Conservation (phyloP, 2,888 invertebrate species). For the Heterodera filipjevi region DNA sequence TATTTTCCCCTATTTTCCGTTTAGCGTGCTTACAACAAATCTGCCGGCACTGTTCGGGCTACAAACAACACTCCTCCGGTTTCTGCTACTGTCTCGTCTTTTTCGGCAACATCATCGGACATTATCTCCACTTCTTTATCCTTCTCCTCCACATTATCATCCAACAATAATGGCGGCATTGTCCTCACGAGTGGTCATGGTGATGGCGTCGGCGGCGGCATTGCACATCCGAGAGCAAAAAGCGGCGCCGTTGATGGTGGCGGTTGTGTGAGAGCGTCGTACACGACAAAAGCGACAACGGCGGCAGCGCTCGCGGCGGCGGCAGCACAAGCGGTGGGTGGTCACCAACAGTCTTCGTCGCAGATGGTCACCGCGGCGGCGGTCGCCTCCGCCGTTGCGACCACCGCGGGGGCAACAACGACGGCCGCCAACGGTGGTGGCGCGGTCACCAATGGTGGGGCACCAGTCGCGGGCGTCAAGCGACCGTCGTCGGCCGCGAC, state of each 20-base stretch:
- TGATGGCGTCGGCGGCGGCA: too few species aligned
- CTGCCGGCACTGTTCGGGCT: not conserved
- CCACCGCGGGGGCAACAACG: not conserved
- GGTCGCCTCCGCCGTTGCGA: not conserved
- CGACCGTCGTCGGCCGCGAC: conserved; percentile 29
- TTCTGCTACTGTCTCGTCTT: not conserved
- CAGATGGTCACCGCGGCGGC: not conserved
- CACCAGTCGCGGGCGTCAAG: conserved; percentile 2
- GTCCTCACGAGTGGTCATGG: too few species aligned
- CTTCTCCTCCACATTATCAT: not conserved
- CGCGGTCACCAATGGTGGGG: too few species aligned
- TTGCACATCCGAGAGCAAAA: too few species aligned
- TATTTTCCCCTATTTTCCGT: too few species aligned
- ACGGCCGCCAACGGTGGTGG: not conserved
- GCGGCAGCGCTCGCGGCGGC: not conserved
- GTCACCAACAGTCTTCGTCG: too few species aligned
- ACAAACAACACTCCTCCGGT: too few species aligned
- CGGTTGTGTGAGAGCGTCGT: too few species aligned
- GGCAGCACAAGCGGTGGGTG: not conserved
- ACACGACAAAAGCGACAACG: too few species aligned
- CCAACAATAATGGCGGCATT: not conserved
- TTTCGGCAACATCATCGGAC: not conserved
- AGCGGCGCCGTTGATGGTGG: too few species aligned
- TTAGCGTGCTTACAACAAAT: not conserved
- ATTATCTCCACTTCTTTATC: not conserved